A percentile compares a stretch with the other conserved stretches of the same genome.
phyloP scores from a whole-genome alignment of 1,140 invertebrate genomes.

The Solenopsis fugax region DNA sequence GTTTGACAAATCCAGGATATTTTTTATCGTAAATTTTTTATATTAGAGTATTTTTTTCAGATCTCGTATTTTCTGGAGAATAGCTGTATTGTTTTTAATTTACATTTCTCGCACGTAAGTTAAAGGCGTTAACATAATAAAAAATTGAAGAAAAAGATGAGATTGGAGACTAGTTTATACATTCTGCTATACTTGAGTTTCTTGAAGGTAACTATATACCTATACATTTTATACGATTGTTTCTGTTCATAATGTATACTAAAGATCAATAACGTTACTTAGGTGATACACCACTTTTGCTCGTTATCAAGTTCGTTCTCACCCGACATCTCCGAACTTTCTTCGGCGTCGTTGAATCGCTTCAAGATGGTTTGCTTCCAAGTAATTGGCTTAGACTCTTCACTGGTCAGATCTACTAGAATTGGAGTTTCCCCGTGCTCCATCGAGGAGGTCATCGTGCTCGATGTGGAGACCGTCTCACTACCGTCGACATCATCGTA shows the following conservation, averaged over 20 bases:
- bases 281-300: neutral
- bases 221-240: neutral
- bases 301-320: constrained; percentile 31
- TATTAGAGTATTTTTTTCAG: neutral
- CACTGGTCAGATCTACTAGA: constrained; percentile 67
- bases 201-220: neutral
- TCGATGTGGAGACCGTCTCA: constrained; percentile 1
- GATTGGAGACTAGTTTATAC: neutral
- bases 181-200: neutral
- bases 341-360: constrained; percentile 13
- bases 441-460: neutral
- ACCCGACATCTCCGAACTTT: constrained; percentile 25
- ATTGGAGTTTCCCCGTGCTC: constrained; percentile 21
- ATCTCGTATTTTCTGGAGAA: neutral
- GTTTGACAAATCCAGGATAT: neutral
- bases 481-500: neutral
- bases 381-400: constrained; percentile 51
- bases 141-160: neutral
- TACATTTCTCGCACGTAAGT: neutral
- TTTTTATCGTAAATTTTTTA: neutral
- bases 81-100: neutral
- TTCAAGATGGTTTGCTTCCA: constrained; percentile 66
- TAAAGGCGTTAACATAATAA: neutral
- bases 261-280: neutral
- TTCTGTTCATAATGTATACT: neutral